A percentile compares a stretch with the other conserved stretches of the same genome.
phyloP scores from a whole-genome alignment of 2,797 vertebrate genomes.

The Rhinella marina region DNA sequence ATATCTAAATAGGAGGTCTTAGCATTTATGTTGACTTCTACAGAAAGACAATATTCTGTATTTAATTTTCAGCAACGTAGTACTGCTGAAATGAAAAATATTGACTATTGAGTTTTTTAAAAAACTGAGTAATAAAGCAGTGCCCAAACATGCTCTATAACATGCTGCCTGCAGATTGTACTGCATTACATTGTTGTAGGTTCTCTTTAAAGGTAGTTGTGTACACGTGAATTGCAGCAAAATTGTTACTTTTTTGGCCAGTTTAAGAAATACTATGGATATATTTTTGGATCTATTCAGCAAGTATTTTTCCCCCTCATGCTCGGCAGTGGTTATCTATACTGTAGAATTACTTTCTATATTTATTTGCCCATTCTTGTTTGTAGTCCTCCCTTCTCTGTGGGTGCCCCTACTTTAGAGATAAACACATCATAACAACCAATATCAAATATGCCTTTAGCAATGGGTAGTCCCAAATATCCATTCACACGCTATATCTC shows the following conservation, averaged over 20 bases:
- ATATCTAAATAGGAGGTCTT: too few relatives aligned
- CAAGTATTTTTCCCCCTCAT: not conserved
- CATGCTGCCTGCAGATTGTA: too few relatives aligned
- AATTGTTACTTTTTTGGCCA: not conserved
- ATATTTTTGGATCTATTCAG: not conserved
- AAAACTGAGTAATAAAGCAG: too few relatives aligned
- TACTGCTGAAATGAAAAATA: too few relatives aligned
- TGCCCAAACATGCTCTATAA: not conserved
- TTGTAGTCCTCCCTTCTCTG: constrained; percentile 37
- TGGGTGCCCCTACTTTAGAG: constrained; percentile 34
- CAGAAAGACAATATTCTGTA: too few relatives aligned
- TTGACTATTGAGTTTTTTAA: too few relatives aligned
- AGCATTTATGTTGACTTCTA: too few relatives aligned
- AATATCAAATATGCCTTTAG: constrained; percentile 45
- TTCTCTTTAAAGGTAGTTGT: not conserved
- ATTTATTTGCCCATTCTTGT: constrained; percentile 50
- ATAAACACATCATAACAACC: constrained; percentile 48
- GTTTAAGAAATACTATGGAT: not conserved
- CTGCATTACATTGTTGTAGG: too few relatives aligned
- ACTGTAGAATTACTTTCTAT: constrained; percentile 21
- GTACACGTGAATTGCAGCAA: not conserved
- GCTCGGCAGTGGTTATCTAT: not conserved
- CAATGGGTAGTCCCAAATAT: constrained; percentile 49
- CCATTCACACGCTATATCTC: constrained; percentile 46
- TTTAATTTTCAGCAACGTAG: too few relatives aligned